These are phyloP conservation scores for Batillaria attramentaria DNA, from an alignment of 1,140 invertebrate species.

Conservation along the genomic window DNA sequence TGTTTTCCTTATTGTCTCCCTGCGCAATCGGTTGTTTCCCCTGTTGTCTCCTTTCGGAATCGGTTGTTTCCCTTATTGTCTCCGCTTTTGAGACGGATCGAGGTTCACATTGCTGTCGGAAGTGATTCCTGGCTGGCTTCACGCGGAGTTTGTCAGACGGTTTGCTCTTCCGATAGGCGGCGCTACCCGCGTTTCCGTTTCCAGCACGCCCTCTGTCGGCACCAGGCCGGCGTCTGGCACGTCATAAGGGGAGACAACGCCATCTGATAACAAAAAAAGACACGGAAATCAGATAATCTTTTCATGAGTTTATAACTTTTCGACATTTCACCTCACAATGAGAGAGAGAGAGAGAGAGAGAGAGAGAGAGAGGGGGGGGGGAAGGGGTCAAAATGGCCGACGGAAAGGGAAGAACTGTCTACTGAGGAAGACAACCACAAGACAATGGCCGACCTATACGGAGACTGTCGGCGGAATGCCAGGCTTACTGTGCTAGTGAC, in stretches of 20 bases:
- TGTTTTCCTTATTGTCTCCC: neutral
- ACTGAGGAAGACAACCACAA: too few relatives aligned
- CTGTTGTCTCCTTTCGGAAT: neutral
- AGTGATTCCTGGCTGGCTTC: neutral
- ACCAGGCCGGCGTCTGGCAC: neutral
- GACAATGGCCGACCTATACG: too few relatives aligned
- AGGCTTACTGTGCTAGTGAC: too few relatives aligned
- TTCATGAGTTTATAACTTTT: too few relatives aligned
- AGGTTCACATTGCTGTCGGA: neutral
- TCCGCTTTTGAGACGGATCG: neutral
- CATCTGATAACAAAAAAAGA: conserved; percentile 13
- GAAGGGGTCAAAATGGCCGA: neutral
- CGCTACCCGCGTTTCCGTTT: neutral
- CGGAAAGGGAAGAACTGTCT: neutral
- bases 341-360: neutral
- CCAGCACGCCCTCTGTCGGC: neutral
- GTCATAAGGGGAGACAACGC: conserved; percentile 11
- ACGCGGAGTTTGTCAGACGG: neutral
- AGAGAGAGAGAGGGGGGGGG: neutral
- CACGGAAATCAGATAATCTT: conserved; percentile 16
- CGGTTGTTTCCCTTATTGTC: neutral
- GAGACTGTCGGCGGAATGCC: too few relatives aligned
- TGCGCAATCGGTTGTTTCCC: too few relatives aligned
- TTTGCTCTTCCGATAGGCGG: conserved; percentile 16
- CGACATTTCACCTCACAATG: too few relatives aligned